Conservation (phyloP, 1,140 invertebrate genomes). For the Nixonia krombeini region DNA sequence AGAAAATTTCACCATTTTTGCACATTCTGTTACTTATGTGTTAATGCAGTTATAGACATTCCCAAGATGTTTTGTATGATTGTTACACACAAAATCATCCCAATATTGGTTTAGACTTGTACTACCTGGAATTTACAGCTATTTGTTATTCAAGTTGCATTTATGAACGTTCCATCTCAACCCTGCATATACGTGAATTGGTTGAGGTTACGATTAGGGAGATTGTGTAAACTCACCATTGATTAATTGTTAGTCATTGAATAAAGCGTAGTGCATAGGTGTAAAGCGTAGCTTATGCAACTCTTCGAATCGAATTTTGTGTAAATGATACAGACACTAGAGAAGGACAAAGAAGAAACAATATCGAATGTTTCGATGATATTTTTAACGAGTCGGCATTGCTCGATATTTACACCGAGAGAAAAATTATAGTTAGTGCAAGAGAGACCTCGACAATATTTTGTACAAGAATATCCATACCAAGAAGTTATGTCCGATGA, state of each 20-base stretch:
- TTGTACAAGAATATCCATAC: constrained; percentile 31
- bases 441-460: constrained; percentile 35
- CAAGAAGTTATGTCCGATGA: too few species aligned
- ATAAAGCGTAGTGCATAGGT: constrained; percentile 14
- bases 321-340: constrained; percentile 4
- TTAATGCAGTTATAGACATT: too few species aligned
- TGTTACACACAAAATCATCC: too few species aligned
- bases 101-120: too few species aligned
- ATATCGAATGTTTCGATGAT: not conserved
- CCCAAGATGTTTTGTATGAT: too few species aligned
- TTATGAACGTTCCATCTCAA: not conserved
- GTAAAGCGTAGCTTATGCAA: constrained; percentile 22
- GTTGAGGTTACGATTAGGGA: constrained; percentile 2
- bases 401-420: constrained; percentile 26
- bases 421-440: constrained; percentile 24
- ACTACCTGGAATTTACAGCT: too few species aligned
- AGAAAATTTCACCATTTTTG: too few species aligned
- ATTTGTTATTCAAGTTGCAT: not conserved
- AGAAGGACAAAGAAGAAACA: constrained; percentile 2
- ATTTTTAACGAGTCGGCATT: constrained; percentile 7
- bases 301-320: constrained; percentile 14
- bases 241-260: constrained; percentile 2
- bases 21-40: too few species aligned
- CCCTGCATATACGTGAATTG: not conserved
- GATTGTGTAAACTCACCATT: constrained; percentile 4